Evolutionary conservation across 2,888 invertebrate genomes (phyloP).

Genomic region (Xanthia togata): DNA sequence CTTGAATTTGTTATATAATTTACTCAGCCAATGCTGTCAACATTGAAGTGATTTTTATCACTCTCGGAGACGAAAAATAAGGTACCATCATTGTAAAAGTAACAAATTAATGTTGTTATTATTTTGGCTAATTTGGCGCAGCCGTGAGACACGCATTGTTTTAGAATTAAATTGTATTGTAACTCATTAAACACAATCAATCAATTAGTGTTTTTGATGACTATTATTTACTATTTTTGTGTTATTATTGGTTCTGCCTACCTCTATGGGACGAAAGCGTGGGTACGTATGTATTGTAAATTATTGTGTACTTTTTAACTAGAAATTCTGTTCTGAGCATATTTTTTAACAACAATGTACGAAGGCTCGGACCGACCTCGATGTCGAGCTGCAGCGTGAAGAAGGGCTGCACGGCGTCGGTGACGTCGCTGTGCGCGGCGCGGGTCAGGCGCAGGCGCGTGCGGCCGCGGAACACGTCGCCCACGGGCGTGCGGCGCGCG

Average conservation of each 20-base stretch:
- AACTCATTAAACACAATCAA: neutral
- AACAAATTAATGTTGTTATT: neutral
- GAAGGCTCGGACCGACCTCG: slow-evolving; percentile 90
- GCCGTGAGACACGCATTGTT: neutral
- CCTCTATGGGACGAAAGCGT: neutral
- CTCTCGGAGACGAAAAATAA: slow-evolving; percentile 79
- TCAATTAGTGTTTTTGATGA: neutral
- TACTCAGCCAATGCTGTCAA: slow-evolving; percentile 74
- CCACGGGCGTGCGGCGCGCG: slow-evolving; percentile 94
- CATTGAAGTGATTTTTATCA: slow-evolving; percentile 65
- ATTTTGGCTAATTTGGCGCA: neutral
- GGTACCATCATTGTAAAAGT: slow-evolving; percentile 71
- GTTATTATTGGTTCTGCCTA: neutral
- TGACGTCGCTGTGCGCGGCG: slow-evolving; percentile 92
- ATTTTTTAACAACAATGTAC: neutral
- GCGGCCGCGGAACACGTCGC: slow-evolving; percentile 98
- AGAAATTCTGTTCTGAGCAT: neutral
- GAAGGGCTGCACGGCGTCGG: slow-evolving; percentile 98
- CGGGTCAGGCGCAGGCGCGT: slow-evolving; percentile 95
- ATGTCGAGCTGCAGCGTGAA: slow-evolving; percentile 98
- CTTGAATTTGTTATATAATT: neutral
- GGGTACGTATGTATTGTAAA: neutral
- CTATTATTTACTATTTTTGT: neutral
- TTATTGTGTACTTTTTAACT: neutral
- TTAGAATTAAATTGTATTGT: neutral